These are phyloP conservation scores for Patella pellucida DNA, from an alignment of 2,888 invertebrate genomes.

Conservation along the genomic window DNA sequence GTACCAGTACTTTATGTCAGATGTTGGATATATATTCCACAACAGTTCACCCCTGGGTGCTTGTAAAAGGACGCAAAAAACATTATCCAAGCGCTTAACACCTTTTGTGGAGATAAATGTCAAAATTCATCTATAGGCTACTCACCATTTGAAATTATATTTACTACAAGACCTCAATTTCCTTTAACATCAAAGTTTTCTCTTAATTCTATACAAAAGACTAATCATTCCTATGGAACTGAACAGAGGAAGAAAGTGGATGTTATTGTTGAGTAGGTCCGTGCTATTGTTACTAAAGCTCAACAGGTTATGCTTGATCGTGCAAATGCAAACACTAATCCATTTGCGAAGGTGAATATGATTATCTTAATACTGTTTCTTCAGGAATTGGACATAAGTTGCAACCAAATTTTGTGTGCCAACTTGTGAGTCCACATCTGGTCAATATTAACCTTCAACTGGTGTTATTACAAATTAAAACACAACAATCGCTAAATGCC, in stretches of 20 bases:
- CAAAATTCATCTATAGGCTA: slow-evolving; percentile 11
- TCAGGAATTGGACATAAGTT: slow-evolving; percentile 1
- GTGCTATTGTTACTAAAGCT: not conserved
- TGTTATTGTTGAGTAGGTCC: not conserved
- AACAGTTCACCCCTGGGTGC: slow-evolving; percentile 29
- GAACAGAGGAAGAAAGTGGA: not conserved
- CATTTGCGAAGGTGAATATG: slow-evolving; percentile 9
- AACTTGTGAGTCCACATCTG: slow-evolving; percentile 2
- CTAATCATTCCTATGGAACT: not conserved
- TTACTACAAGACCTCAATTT: too few relatives aligned
- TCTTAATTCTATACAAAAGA: not conserved
- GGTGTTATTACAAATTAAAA: too few relatives aligned
- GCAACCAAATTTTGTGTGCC: not conserved
- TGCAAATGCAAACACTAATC: slow-evolving; percentile 4
- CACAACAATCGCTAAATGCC: too few relatives aligned
- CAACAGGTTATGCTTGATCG: slow-evolving; percentile 4
- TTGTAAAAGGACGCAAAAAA: slow-evolving; percentile 29
- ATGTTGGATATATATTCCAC: slow-evolving; percentile 6
- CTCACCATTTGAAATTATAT: slow-evolving; percentile 22
- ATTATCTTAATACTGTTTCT: slow-evolving; percentile 1
- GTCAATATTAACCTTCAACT: not conserved
- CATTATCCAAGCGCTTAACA: slow-evolving; percentile 27
- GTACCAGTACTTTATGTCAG: not conserved
- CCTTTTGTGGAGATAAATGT: slow-evolving; percentile 22
- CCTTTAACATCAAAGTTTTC: too few relatives aligned